Base-by-base conservation (phyloP, 2,888 invertebrate species). In the Aleiodes leptofemur region DNA sequence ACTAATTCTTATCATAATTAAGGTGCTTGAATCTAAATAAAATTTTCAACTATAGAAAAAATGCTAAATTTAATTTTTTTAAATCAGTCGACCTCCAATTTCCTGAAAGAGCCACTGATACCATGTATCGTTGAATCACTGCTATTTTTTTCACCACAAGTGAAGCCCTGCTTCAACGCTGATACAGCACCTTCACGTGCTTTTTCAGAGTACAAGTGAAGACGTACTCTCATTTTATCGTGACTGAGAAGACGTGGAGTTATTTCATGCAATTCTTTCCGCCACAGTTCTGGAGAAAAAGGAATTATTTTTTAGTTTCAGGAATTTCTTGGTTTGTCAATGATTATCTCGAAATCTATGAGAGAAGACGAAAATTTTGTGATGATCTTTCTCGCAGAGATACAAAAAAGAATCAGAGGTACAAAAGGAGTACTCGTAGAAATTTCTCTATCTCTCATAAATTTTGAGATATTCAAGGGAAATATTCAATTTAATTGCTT, bases 171-270 rank as follows among this genome's bases (percentile, higher is more conserved):
- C 78, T 93, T 92, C 66, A 95, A 87, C 0, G 95, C 95, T 0
- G 95, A 95, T 3, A 95, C 92, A 0, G 95, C 94, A 56, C 95
- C 95, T 86, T 94, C 94, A 81, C 93, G 91, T 50, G 94, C 94
- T 79, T 94, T 93, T 59, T 93, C 92, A 77, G 93, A 94, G 89
- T 94, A 95, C 88, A 94, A 90, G 82, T 94, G 93, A 76, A 94
- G 90, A 0, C 92, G 90, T 0, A 95, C 94, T 61, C 90, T 91
- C 93, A 95, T 94, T 80, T 92, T 91, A 88, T 95, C 95, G 85
- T 95, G 93, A 23, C 91, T 90, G 77, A 94, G 86, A 13, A 95
- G 85, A 5, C 89, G 92, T 76, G 93, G 92, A 75, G 93, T 92
- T 56, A 92, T 90, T 23, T 90, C 90, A 23, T 91, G 86, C 48